Conservation (phyloP, 2,113 vertebrate species). For the Rhea americana region DNA sequence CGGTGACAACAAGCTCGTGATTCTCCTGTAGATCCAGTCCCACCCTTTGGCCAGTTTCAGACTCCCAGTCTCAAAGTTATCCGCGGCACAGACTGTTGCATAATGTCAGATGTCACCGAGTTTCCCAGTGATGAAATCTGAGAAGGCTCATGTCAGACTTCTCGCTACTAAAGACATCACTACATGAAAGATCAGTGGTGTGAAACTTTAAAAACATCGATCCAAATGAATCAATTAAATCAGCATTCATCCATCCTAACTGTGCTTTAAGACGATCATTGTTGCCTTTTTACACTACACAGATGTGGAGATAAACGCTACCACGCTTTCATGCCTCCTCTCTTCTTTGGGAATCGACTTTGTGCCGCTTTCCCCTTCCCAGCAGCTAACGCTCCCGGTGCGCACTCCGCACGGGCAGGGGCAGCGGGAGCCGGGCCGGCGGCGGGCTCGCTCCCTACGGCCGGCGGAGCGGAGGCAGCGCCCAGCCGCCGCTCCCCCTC, state of each 20-base stretch:
- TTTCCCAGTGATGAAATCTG: slow-evolving; percentile 21
- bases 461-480: no score
- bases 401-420: neutral
- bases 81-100: neutral
- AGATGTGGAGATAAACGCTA: neutral
- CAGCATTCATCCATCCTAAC: slow-evolving; percentile 19
- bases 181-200: slow-evolving; percentile 7
- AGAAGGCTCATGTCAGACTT: slow-evolving; percentile 36
- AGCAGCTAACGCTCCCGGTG: neutral
- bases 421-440: no score
- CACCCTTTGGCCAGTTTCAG: neutral
- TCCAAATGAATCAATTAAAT: slow-evolving; percentile 47
- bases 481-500: no score
- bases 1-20: neutral
- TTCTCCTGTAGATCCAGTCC: neutral
- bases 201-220: slow-evolving; percentile 41
- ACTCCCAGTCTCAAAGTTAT: neutral
- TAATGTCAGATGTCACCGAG: slow-evolving; percentile 1
- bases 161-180: slow-evolving; percentile 49
- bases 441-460: no score
- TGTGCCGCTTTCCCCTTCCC: slow-evolving; percentile 4
- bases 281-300: neutral
- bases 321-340: slow-evolving; percentile 34
- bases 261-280: neutral
- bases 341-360: slow-evolving; percentile 15